phyloP scores from a whole-genome alignment of 2,113 vertebrate genomes.

The Verasper variegatus region DNA sequence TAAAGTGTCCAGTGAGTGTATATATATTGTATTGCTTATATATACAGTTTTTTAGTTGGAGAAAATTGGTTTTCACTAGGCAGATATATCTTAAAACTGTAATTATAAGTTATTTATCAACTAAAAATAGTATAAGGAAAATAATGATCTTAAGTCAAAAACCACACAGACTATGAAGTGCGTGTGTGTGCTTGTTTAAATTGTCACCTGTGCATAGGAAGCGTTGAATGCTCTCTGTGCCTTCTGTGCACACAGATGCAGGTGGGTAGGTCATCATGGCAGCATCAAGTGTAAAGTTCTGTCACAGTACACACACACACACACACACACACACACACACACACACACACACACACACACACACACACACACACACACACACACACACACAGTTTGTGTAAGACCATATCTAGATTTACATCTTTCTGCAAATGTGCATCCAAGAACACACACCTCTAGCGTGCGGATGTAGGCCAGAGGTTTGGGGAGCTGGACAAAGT shows the following conservation, averaged over 20 bases:
- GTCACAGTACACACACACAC: slow-evolving; percentile 25
- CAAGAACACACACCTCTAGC: slow-evolving; percentile 83
- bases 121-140: too few relatives aligned
- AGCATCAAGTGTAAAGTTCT: slow-evolving; percentile 89
- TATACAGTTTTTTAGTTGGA: too few relatives aligned
- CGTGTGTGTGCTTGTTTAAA: background rate
- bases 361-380: too few relatives aligned
- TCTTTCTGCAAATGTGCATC: background rate
- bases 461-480: slow-evolving; percentile 84
- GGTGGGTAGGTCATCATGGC: slow-evolving; percentile 88
- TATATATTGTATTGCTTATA: too few relatives aligned
- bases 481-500: slow-evolving; percentile 83
- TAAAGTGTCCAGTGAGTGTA: too few relatives aligned
- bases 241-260: slow-evolving; percentile 82
- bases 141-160: too few relatives aligned
- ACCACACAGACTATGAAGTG: too few relatives aligned
- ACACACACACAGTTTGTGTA: background rate
- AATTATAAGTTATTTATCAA: too few relatives aligned
- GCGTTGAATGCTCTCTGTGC: slow-evolving; percentile 89
- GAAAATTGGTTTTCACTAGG: too few relatives aligned
- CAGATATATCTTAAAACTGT: background rate
- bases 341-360: too few relatives aligned
- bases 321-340: too few relatives aligned
- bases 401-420: background rate
- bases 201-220: slow-evolving; percentile 89